A percentile compares a stretch with the other conserved stretches of the same genome.
Evolutionary conservation across 2,113 vertebrate genomes (phyloP).

Genomic region (Ptilonorhynchus violaceus): DNA sequence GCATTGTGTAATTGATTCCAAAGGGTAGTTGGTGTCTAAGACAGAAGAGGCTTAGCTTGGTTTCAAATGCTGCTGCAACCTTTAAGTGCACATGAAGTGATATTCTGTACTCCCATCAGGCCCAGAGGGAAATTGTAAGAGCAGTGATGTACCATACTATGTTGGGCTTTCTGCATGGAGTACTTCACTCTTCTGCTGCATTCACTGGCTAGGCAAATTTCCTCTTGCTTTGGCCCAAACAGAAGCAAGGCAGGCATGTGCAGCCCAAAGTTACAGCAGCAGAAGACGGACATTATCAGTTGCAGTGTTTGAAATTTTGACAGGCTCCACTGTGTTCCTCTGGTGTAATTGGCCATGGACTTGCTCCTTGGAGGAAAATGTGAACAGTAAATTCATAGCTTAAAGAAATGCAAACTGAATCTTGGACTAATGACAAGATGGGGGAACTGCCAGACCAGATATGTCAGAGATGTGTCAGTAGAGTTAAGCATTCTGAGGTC

Average conservation of each 20-base stretch:
- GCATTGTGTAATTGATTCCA: neutral
- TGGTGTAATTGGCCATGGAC: neutral
- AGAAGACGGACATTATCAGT: neutral
- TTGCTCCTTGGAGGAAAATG: neutral
- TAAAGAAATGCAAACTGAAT: neutral
- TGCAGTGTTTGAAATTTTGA: neutral
- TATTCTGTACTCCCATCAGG: neutral
- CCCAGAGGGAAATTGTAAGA: neutral
- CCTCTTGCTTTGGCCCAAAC: neutral
- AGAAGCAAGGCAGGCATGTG: neutral
- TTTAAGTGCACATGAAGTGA: neutral
- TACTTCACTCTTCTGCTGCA: neutral
- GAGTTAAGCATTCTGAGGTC: neutral
- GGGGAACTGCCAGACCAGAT: neutral
- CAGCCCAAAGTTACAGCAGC: neutral
- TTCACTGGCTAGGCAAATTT: neutral
- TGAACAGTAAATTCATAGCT: conserved; percentile 38
- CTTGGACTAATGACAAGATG: neutral
- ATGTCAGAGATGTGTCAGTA: neutral
- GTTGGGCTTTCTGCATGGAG: neutral
- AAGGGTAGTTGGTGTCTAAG: neutral
- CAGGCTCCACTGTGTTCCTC: neutral
- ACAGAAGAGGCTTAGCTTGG: neutral
- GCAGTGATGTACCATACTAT: neutral
- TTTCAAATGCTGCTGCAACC: neutral